Evolutionary conservation across 2,888 invertebrate genomes (phyloP).

Genomic region (Tromatobia lineatoria): DNA sequence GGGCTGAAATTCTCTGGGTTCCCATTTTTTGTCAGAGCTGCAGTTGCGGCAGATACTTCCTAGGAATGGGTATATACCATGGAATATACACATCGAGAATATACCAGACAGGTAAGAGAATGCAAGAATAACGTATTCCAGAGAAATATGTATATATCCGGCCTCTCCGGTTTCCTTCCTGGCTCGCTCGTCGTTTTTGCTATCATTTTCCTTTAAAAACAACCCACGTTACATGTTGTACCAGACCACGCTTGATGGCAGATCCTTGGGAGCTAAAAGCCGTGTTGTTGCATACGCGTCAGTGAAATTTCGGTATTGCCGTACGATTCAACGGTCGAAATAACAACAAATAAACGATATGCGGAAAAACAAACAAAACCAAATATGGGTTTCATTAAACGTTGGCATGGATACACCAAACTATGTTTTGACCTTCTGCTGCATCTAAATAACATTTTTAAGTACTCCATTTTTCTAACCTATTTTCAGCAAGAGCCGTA

Average conservation of each 20-base stretch:
- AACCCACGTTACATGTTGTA: slow-evolving; percentile 49
- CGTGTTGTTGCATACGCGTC: slow-evolving; percentile 53
- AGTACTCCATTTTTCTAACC: too few species aligned
- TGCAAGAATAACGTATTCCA: slow-evolving; percentile 64
- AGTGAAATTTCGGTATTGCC: slow-evolving; percentile 35
- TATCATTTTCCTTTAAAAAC: slow-evolving; percentile 31
- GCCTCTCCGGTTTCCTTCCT: slow-evolving; percentile 39
- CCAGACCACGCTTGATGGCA: slow-evolving; percentile 37
- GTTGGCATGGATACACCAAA: not conserved
- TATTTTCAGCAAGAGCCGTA: too few species aligned
- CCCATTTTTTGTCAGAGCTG: slow-evolving; percentile 45
- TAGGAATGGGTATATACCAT: slow-evolving; percentile 7
- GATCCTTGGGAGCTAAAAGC: slow-evolving; percentile 41
- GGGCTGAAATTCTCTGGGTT: slow-evolving; percentile 57
- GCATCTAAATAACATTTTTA: not conserved
- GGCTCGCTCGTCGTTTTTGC: slow-evolving; percentile 4
- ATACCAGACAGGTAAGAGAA: slow-evolving; percentile 5
- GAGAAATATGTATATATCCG: slow-evolving; percentile 66
- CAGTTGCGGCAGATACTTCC: slow-evolving; percentile 6
- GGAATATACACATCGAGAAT: not conserved
- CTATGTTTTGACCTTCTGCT: not conserved
- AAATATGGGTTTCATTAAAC: not conserved
- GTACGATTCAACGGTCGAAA: not conserved
- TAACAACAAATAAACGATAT: not conserved
- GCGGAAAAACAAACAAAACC: not conserved